Percentiles rank a stretch among this genome's conserved stretches.
Evolutionary conservation across 2,113 vertebrate species (phyloP).

Genomic region (Cyanoderma ruficeps): DNA sequence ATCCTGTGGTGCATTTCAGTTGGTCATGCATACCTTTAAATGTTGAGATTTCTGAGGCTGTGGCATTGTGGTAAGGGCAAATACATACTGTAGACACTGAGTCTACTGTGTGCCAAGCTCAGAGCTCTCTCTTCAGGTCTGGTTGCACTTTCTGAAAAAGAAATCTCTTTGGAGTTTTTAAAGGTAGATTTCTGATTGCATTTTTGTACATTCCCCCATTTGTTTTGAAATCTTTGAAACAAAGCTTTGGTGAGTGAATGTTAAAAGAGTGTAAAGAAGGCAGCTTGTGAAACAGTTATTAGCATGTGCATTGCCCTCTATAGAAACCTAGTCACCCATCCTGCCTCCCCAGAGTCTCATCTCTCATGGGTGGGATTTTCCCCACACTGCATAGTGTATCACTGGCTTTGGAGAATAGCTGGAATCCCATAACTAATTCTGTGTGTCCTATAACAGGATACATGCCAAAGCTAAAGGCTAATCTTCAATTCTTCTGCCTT

Average conservation of each 20-base stretch:
- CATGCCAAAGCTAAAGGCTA: not conserved
- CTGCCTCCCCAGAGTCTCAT: not conserved
- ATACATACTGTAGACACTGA: not conserved
- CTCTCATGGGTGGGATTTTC: not conserved
- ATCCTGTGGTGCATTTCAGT: not conserved
- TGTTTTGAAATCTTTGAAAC: not conserved
- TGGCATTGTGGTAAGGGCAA: not conserved
- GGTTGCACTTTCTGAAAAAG: not conserved
- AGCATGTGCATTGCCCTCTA: not conserved
- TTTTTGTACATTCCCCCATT: not conserved
- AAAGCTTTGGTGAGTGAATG: not conserved
- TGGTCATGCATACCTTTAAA: not conserved
- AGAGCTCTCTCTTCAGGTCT: not conserved
- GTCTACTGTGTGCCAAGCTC: rapidly evolving
- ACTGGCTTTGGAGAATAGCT: not conserved
- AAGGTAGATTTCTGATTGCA: not conserved
- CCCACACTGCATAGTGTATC: rapidly evolving
- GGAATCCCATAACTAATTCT: not conserved
- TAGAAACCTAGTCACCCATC: not conserved
- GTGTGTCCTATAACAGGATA: not conserved
- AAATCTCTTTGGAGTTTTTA: not conserved
- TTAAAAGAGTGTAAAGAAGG: not conserved
- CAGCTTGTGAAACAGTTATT: not conserved
- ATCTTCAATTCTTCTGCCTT: not conserved
- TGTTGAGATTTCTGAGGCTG: not conserved